Conservation (phyloP, 1,140 invertebrate genomes). For the Acromyrmex charruanus region DNA sequence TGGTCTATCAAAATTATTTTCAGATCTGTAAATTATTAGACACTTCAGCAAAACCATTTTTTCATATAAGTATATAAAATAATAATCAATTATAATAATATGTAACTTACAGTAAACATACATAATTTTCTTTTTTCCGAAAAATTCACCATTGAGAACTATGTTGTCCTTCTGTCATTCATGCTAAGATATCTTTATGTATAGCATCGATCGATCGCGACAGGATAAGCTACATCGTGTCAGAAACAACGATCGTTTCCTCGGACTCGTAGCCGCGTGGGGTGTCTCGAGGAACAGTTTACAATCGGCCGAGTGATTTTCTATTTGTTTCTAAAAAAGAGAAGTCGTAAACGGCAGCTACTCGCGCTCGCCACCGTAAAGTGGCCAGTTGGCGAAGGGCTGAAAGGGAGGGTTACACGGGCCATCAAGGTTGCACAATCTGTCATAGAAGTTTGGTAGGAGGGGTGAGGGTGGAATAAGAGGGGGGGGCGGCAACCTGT, state of each 20-base stretch:
- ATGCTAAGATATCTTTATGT: background rate
- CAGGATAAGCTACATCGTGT: conserved; percentile 26
- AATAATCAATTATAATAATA: background rate
- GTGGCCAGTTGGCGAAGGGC: conserved; percentile 76
- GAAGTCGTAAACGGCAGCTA: conserved; percentile 66
- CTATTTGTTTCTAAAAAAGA: conserved; percentile 73
- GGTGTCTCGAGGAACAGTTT: conserved; percentile 61
- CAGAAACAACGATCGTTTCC: conserved; percentile 46
- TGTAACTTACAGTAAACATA: background rate
- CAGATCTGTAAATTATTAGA: too few relatives aligned
- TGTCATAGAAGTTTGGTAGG: conserved; percentile 75
- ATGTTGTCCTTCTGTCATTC: conserved; percentile 4
- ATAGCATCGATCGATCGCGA: background rate
- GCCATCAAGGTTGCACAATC: conserved; percentile 78
- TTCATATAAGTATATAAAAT: background rate
- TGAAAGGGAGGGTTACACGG: conserved; percentile 76
- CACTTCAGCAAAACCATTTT: too few relatives aligned
- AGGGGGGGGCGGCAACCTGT: conserved; percentile 70
- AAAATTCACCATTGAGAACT: background rate
- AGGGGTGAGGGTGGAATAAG: conserved; percentile 4
- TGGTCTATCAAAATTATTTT: too few relatives aligned
- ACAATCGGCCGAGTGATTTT: conserved; percentile 60
- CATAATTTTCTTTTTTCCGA: background rate
- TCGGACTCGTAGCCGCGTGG: background rate
- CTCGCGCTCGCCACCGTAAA: conserved; percentile 66